Evolutionary conservation across 2,113 vertebrate genomes (phyloP).

Genomic region (Alligator sinensis): DNA sequence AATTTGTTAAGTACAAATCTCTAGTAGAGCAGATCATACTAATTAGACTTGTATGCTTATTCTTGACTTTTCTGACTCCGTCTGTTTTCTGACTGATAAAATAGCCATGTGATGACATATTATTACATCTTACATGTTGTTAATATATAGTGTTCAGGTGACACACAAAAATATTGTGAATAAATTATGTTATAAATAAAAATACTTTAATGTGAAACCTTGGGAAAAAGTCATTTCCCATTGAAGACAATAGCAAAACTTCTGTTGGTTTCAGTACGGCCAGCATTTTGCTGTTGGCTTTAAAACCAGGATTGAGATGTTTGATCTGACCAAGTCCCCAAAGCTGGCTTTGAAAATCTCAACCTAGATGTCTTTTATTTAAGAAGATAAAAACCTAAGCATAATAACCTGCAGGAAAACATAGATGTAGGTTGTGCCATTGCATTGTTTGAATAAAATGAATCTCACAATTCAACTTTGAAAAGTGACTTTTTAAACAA

Average conservation of each 20-base stretch:
- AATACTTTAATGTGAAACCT: neutral
- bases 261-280: accelerated
- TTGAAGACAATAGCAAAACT: accelerated
- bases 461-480: accelerated
- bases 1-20: neutral
- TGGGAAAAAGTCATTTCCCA: accelerated
- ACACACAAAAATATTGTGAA: no score
- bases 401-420: neutral
- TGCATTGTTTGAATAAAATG: accelerated
- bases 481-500: neutral
- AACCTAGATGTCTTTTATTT: accelerated
- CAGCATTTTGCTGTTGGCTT: neutral
- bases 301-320: neutral
- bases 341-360: neutral
- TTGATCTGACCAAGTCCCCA: neutral
- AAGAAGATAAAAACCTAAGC: neutral
- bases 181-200: neutral
- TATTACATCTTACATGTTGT: no score
- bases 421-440: accelerated
- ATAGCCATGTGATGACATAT: no score
- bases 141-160: no score
- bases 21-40: neutral
- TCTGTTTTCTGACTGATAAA: no score
- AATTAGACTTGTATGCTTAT: neutral
- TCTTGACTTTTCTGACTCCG: neutral